Evolutionary conservation across 2,797 vertebrate species (phyloP).

Genomic region (Hippocampus kuda): DNA sequence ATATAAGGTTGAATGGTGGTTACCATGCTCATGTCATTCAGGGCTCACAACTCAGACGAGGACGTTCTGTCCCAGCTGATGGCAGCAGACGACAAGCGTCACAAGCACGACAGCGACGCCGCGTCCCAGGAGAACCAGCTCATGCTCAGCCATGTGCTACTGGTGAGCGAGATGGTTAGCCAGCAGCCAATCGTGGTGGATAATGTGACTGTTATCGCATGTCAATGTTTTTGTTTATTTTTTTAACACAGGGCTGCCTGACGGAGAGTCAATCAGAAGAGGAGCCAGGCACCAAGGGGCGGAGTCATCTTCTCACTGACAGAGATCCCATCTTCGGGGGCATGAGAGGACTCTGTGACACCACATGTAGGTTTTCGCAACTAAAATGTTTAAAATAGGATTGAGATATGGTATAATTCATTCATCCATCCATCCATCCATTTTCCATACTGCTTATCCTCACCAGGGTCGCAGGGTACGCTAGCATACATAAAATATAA

Average conservation of each 20-base stretch:
- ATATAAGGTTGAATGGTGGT: not conserved
- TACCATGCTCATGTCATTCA: conserved; percentile 11
- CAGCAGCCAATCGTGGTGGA: not conserved
- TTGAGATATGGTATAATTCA: not conserved
- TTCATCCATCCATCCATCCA: too few species aligned
- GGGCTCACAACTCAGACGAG: conserved; percentile 38
- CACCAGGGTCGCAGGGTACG: too few species aligned
- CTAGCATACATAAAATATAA: not conserved
- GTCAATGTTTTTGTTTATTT: not conserved
- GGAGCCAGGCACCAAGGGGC: conserved; percentile 10
- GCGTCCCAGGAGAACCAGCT: conserved; percentile 50
- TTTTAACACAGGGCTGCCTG: conserved; percentile 45
- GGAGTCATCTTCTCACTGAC: conserved; percentile 62
- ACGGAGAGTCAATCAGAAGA: conserved; percentile 45
- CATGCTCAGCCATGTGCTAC: conserved; percentile 47
- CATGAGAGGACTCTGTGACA: conserved; percentile 46
- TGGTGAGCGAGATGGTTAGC: conserved; percentile 42
- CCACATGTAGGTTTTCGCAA: conserved; percentile 44
- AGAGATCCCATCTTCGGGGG: conserved; percentile 64
- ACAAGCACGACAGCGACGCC: conserved; percentile 29
- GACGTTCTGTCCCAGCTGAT: conserved; percentile 30
- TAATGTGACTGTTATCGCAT: not conserved
- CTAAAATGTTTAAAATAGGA: not conserved
- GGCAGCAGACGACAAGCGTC: conserved; percentile 49
- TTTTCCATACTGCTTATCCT: too few species aligned